Base-by-base conservation (phyloP, 2,888 invertebrate genomes). In the Galeopsomyia nigrocyanea region DNA sequence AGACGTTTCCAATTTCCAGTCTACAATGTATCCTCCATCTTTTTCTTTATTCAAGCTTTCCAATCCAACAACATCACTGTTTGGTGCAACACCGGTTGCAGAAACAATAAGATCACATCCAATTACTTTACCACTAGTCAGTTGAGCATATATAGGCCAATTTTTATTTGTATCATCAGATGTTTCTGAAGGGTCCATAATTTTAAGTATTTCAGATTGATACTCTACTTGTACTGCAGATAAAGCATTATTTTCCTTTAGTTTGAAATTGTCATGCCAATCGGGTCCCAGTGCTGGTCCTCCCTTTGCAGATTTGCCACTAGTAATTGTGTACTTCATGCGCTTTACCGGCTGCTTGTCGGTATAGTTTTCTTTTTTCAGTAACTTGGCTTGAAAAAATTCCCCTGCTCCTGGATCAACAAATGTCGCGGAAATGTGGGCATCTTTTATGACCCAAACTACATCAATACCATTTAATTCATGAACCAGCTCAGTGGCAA, bases 281-380 rank as follows among this genome's bases (percentile, higher is more conserved):
- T 99, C 98, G 10, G 99, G 99, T 0, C 99, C 99, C 68, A 99
- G 88, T 3, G 99, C 98, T 75, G 97, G 95, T 14, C 98, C 98
- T 75, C 88, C 90, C 79, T 89, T 87, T 46, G 87, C 83, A 19
- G 87, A 81, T 61, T 87, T 76, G 55, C 83, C 83, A 73, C 88
- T 88, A 76, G 90, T 90, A 79, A 92, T 90, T 66, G 89, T 88
- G 82, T 92, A 95, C 50, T 92, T 89, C 88, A 93, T 90, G 78
- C 94, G 89, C 84, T 92, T 91, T 21, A 90, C 72, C 9, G 74
- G 64, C 17, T 46, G 17, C 9, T 16, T 75, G 51, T 61, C 21
- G n/a, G 68, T 17, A 69, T 73, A 22, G 61, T 63, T 51, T 31
- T 70, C 66, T 31, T 68, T 57, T 74, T 79, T 78, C 0, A 74